Conservation (phyloP, 1,140 invertebrate species). For the Proctacanthus coquilletti region DNA sequence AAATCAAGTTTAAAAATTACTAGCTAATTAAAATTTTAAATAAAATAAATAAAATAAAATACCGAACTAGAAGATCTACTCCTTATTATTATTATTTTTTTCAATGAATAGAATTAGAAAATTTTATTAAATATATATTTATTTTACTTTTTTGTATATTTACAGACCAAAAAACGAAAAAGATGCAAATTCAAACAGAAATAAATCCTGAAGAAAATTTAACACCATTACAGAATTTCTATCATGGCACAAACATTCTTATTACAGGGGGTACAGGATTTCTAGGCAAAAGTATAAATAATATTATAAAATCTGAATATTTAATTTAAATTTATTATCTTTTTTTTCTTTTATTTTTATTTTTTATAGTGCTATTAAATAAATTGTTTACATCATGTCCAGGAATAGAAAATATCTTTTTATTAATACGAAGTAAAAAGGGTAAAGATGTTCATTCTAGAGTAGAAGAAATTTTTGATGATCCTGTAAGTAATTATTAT, state of each 20-base stretch:
- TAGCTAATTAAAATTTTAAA: too few relatives aligned
- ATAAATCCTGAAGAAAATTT: slow-evolving; percentile 6
- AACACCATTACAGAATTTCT: slow-evolving; percentile 36
- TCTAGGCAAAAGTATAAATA: slow-evolving; percentile 47
- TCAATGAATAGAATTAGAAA: too few relatives aligned
- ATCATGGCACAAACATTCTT: slow-evolving; percentile 42
- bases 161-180: too few relatives aligned
- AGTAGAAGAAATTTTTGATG: slow-evolving; percentile 50
- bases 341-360: slow-evolving; percentile 3
- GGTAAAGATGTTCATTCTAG: slow-evolving; percentile 54
- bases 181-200: too few relatives aligned
- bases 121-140: too few relatives aligned
- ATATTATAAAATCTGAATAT: background rate
- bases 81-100: too few relatives aligned
- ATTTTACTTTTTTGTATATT: too few relatives aligned
- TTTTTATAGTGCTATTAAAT: slow-evolving; percentile 43
- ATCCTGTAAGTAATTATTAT: slow-evolving; percentile 38
- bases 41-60: too few relatives aligned
- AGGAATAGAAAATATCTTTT: slow-evolving; percentile 54
- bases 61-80: too few relatives aligned
- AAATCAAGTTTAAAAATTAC: too few relatives aligned
- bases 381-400: slow-evolving; percentile 67
- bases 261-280: slow-evolving; percentile 64
- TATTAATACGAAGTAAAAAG: slow-evolving; percentile 65
- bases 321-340: background rate